These are phyloP conservation scores for Sphaerodactylus townsendi DNA, from an alignment of 2,113 vertebrate species.

Conservation along the genomic window DNA sequence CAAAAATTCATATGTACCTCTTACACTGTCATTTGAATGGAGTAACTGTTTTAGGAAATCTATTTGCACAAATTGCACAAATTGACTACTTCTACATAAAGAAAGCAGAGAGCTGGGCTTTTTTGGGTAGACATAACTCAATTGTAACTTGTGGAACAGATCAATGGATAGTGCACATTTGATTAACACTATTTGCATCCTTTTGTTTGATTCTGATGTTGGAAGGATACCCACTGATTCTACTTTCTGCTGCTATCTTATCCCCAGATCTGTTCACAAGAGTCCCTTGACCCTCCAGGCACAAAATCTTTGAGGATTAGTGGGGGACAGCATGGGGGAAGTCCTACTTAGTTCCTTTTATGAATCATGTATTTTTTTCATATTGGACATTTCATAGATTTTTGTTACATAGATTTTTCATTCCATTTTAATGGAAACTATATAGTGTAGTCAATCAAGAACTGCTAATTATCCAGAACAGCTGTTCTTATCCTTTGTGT, in stretches of 20 bases:
- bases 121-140: not conserved
- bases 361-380: not conserved
- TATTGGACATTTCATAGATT: not conserved
- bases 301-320: too few species aligned
- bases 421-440: constrained; percentile 11
- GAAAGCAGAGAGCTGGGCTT: too few species aligned
- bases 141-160: not conserved
- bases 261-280: too few species aligned
- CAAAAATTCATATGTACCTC: not conserved
- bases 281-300: too few species aligned
- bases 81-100: not conserved
- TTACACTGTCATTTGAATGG: not conserved
- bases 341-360: too few species aligned
- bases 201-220: too few species aligned
- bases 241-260: too few species aligned
- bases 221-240: too few species aligned
- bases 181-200: too few species aligned
- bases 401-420: not conserved
- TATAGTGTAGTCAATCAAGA: constrained; percentile 42
- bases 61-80: too few species aligned
- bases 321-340: too few species aligned
- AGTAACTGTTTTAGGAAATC: not conserved
- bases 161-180: too few species aligned
- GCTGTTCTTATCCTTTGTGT: constrained; percentile 47
- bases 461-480: constrained; percentile 58